A percentile compares a stretch with the other conserved stretches of the same genome.
Conservation (phyloP, 2,113 vertebrate genomes). For the Furnarius figulus region DNA sequence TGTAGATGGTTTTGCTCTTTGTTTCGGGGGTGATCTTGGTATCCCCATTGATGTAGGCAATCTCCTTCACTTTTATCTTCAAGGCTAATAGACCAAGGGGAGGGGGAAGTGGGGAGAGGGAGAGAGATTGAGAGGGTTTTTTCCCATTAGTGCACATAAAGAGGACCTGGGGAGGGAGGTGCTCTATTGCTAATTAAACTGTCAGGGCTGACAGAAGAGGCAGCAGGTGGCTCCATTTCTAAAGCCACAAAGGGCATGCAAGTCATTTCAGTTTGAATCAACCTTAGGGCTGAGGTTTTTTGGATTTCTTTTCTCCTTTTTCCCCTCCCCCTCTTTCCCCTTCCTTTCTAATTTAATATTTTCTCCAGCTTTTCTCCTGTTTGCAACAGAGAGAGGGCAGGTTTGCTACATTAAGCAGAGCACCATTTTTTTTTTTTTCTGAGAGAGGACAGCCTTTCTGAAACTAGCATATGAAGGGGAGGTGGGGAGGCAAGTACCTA, state of each 20-base stretch:
- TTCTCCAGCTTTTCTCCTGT: constrained; percentile 5
- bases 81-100: constrained; percentile 77
- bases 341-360: constrained; percentile 44
- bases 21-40: constrained; percentile 95
- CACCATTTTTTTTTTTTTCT: neutral
- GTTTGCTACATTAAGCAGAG: neutral
- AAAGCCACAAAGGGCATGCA: constrained; percentile 73
- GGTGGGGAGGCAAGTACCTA: neutral
- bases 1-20: constrained; percentile 98
- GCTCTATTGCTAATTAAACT: constrained; percentile 69
- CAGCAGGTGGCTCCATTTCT: constrained; percentile 79
- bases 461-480: neutral
- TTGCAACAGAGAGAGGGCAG: constrained; percentile 7
- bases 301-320: neutral
- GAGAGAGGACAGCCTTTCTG: neutral
- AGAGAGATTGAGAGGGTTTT: constrained; percentile 30
- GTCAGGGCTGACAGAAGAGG: constrained; percentile 56
- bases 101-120: neutral
- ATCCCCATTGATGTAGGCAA: constrained; percentile 96
- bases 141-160: constrained; percentile 59
- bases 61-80: constrained; percentile 99
- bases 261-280: constrained; percentile 69
- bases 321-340: neutral
- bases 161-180: constrained; percentile 49
- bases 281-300: constrained; percentile 4